These are phyloP conservation scores for Archilochus colubris DNA, from an alignment of 2,113 vertebrate genomes.

Conservation along the genomic window DNA sequence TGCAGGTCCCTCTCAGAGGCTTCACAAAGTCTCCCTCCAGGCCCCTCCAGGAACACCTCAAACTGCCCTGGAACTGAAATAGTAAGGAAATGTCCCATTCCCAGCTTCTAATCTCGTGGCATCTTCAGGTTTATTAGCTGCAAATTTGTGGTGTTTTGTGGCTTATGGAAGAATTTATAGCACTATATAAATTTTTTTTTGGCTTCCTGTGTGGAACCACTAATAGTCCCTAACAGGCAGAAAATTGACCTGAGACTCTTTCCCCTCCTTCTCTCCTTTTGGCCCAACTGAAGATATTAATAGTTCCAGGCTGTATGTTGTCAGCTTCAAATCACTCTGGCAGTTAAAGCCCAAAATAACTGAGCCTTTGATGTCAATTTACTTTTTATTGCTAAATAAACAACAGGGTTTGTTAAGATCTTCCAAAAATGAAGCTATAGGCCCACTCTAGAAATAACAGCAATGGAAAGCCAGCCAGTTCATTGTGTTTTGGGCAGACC, in stretches of 20 bases:
- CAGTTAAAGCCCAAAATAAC: conserved; percentile 60
- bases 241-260: conserved; percentile 71
- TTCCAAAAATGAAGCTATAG: conserved; percentile 39
- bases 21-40: neutral
- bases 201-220: conserved; percentile 73
- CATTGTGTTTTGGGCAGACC: neutral
- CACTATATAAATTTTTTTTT: conserved; percentile 65
- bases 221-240: conserved; percentile 75
- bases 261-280: conserved; percentile 35
- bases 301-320: conserved; percentile 53
- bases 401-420: conserved; percentile 17
- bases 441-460: conserved; percentile 27
- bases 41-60: neutral
- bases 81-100: conserved; percentile 32
- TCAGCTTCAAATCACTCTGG: conserved; percentile 56
- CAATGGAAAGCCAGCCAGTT: neutral
- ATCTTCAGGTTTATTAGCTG: conserved; percentile 76
- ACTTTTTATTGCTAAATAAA: conserved; percentile 65
- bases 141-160: conserved; percentile 74
- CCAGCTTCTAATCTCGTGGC: conserved; percentile 62
- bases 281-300: conserved; percentile 48
- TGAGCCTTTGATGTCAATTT: conserved; percentile 56
- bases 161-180: conserved; percentile 77
- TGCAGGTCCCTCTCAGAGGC: neutral
- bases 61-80: neutral